Conservation (phyloP, 2,113 vertebrate genomes). For the Pachyramphus minor region DNA sequence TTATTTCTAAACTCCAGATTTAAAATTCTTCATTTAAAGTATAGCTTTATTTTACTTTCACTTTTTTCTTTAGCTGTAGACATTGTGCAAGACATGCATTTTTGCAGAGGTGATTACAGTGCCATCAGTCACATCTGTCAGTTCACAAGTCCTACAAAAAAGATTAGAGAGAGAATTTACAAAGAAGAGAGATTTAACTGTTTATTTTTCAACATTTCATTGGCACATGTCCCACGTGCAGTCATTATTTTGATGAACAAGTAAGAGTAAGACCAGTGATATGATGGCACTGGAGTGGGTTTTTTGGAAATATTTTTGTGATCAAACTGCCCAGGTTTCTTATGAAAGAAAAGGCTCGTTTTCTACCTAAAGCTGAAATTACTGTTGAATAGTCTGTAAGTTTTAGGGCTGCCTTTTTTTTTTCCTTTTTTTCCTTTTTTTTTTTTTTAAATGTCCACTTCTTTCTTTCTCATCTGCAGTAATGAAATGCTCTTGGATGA, state of each 20-base stretch:
- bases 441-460: constrained; percentile 23
- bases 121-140: background rate
- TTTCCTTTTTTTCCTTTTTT: background rate
- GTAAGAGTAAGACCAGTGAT: background rate
- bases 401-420: background rate
- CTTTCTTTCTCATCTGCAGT: constrained; percentile 49
- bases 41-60: background rate
- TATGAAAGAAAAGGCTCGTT: background rate
- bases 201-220: background rate
- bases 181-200: background rate
- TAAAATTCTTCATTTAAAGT: background rate
- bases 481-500: constrained; percentile 29
- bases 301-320: background rate
- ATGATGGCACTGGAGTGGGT: background rate
- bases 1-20: background rate
- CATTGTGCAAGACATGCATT: background rate
- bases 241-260: background rate
- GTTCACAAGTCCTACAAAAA: background rate
- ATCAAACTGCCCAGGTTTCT: background rate
- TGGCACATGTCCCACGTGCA: background rate
- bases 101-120: background rate
- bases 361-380: background rate
- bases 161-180: background rate
- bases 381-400: constrained; percentile 2
- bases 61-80: background rate